Evolutionary conservation across 2,888 invertebrate genomes (phyloP).

Genomic region (Melieria omissa): DNA sequence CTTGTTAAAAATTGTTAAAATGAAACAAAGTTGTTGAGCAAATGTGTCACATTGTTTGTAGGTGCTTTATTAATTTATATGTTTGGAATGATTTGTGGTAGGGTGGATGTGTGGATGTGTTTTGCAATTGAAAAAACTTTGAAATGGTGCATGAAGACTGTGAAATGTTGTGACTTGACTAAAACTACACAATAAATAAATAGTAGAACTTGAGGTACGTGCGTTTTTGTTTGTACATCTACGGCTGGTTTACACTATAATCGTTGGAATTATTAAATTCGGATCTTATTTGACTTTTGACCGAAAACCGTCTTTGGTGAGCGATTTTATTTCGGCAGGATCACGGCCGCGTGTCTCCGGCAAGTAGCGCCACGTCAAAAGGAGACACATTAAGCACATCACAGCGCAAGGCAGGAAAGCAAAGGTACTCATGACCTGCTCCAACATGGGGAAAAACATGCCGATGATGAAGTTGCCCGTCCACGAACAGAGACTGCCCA

Average conservation of each 20-base stretch:
- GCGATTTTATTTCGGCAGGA: constrained; percentile 51
- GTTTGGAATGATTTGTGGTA: neutral
- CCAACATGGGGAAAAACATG: constrained; percentile 77
- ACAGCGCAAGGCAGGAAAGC: constrained; percentile 80
- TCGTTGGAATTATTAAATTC: no score
- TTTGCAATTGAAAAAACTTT: no score
- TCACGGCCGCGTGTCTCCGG: constrained; percentile 57
- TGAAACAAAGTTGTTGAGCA: neutral
- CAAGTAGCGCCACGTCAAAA: constrained; percentile 54
- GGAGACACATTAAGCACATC: constrained; percentile 51
- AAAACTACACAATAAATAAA: no score
- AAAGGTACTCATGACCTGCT: constrained; percentile 73
- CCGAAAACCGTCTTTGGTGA: constrained; percentile 69
- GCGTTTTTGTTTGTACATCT: no score
- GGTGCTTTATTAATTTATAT: neutral
- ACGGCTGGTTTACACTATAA: no score
- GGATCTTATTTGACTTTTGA: constrained; percentile 61
- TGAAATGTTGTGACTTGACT: no score
- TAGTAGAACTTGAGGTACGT: no score
- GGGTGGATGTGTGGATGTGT: no score
- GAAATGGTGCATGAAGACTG: no score
- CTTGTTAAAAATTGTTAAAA: no score
- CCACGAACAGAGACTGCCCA: constrained; percentile 89
- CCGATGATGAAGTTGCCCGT: constrained; percentile 86
- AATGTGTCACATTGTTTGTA: constrained; percentile 1